Conservation (phyloP, 1,140 invertebrate species). For the Plectrocnemia conspersa region DNA sequence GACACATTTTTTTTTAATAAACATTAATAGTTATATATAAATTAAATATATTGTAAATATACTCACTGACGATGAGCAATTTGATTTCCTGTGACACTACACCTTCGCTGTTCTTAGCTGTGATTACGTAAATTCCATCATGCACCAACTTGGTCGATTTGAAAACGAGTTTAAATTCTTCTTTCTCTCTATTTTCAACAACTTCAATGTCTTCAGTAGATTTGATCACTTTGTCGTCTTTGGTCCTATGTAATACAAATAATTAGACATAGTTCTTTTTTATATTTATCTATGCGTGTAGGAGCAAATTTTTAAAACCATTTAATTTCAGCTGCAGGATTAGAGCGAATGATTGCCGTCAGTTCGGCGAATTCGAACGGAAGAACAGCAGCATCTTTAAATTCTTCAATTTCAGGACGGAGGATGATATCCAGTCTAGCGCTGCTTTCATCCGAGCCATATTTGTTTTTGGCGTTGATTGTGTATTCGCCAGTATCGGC, state of each 20-base stretch:
- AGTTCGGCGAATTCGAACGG: conserved; percentile 70
- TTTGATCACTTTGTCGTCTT: conserved; percentile 58
- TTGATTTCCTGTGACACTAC: conserved; percentile 64
- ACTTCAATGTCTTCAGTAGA: conserved; percentile 56
- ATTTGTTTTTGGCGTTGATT: conserved; percentile 72
- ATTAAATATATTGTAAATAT: conserved; percentile 17
- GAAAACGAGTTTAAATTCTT: conserved; percentile 64
- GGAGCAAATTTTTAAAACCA: too few relatives aligned
- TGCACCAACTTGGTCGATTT: conserved; percentile 67
- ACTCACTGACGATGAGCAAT: conserved; percentile 75
- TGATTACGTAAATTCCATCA: conserved; percentile 72
- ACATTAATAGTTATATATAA: conserved; percentile 5
- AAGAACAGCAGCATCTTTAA: conserved; percentile 66
- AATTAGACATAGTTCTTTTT: too few relatives aligned
- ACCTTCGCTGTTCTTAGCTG: conserved; percentile 70
- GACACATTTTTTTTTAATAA: too few relatives aligned
- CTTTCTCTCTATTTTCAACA: conserved; percentile 58
- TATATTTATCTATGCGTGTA: too few relatives aligned
- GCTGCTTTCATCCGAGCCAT: conserved; percentile 64
- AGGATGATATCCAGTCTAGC: conserved; percentile 69
- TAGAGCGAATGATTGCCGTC: conserved; percentile 66
- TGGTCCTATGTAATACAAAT: conserved; percentile 52
- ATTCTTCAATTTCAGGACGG: conserved; percentile 67
- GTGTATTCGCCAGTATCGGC: conserved; percentile 78
- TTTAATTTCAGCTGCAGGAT: conserved; percentile 71